Evolutionary conservation across 2,888 invertebrate species (phyloP).

Genomic region (Melangyna quadrimaculata): DNA sequence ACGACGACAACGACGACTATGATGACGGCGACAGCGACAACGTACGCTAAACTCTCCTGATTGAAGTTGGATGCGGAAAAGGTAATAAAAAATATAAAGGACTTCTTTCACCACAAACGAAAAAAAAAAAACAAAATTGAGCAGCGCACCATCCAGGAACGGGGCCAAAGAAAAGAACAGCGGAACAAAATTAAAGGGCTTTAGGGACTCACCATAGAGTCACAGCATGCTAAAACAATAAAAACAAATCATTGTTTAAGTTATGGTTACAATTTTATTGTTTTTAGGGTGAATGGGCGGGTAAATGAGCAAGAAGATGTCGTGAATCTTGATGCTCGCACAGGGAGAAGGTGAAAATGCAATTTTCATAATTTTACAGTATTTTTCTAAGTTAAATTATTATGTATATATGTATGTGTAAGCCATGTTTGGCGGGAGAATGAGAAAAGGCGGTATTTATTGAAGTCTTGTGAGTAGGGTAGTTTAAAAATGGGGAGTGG

Average conservation of each 20-base stretch:
- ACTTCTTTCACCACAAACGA: conserved; percentile 59
- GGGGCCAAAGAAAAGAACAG: conserved; percentile 49
- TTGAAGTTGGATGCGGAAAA: conserved; percentile 67
- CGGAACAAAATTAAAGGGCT: conserved; percentile 71
- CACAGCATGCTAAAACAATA: conserved; percentile 71
- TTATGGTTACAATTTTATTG: conserved; percentile 72
- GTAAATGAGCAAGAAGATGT: conserved; percentile 21
- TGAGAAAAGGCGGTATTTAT: neutral
- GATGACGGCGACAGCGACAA: conserved; percentile 12
- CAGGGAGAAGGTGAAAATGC: conserved; percentile 62
- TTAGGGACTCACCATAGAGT: conserved; percentile 63
- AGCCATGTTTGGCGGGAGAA: neutral
- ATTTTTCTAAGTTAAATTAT: conserved; percentile 27
- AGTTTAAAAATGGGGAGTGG: neutral
- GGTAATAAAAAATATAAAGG: conserved; percentile 68
- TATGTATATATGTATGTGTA: neutral
- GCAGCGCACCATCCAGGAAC: conserved; percentile 2
- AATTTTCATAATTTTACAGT: conserved; percentile 63
- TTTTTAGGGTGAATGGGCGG: conserved; percentile 67
- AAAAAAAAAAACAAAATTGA: too few relatives aligned
- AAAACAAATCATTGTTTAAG: conserved; percentile 71
- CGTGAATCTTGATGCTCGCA: conserved; percentile 20
- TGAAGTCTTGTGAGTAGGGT: neutral
- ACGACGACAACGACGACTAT: conserved; percentile 39
- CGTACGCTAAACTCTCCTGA: conserved; percentile 59